Percentiles rank a stretch among this genome's conserved stretches.
Conservation (phyloP, 2,113 vertebrate species). For the Daubentonia madagascariensis region DNA sequence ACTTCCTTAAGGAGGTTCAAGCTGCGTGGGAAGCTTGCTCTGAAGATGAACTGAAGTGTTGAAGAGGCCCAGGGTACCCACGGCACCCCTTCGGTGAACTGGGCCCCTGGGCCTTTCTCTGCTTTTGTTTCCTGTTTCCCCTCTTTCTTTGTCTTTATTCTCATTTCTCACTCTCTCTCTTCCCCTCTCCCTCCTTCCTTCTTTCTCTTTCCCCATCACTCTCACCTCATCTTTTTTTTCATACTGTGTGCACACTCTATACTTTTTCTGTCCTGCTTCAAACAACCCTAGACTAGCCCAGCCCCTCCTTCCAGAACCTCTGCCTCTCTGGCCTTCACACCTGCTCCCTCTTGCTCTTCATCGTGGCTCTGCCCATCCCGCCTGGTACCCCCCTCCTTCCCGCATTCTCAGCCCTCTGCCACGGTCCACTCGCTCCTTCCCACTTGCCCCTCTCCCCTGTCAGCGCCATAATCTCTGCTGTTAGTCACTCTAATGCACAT, state of each 20-base stretch:
- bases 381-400: not conserved
- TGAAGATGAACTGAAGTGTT: not conserved
- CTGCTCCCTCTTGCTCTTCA: no score
- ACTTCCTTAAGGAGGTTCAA: not conserved
- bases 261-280: not conserved
- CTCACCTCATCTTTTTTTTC: not conserved
- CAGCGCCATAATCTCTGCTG: not conserved
- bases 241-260: no score
- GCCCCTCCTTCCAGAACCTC: not conserved
- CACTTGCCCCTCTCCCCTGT: not conserved
- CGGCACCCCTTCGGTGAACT: not conserved
- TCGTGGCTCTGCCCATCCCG: no score
- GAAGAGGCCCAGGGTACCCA: not conserved
- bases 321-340: not conserved
- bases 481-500: not conserved
- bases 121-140: not conserved
- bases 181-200: not conserved
- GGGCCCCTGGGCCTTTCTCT: not conserved
- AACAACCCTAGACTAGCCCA: not conserved
- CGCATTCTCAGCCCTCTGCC: not conserved
- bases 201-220: not conserved
- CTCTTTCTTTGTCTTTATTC: not conserved
- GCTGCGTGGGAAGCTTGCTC: not conserved
- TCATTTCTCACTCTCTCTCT: not conserved
- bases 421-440: fast-evolving